phyloP scores from a whole-genome alignment of 2,888 invertebrate genomes.

The Taenaris catops region DNA sequence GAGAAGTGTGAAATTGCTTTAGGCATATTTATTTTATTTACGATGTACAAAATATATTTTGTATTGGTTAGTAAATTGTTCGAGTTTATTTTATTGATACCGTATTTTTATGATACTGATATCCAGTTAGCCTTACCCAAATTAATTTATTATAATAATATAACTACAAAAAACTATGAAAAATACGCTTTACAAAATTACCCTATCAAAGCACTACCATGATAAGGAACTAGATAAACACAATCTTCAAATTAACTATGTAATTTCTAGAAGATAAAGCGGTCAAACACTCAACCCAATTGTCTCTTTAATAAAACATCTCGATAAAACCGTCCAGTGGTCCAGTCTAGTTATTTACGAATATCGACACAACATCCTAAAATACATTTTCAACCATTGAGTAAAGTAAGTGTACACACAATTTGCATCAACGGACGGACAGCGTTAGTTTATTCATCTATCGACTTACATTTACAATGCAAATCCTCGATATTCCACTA shows the following conservation, averaged over 20 bases:
- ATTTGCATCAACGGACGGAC: conserved; percentile 25
- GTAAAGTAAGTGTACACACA: conserved; percentile 24
- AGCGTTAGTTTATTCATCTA: conserved; percentile 23
- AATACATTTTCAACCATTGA: conserved; percentile 20
- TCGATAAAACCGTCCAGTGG: conserved; percentile 12
- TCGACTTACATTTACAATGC: conserved; percentile 26
- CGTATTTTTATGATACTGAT: no score
- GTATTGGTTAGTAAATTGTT: no score
- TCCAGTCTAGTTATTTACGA: conserved; percentile 16
- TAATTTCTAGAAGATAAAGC: conserved; percentile 2
- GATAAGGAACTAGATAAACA: no score
- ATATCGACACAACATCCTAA: conserved; percentile 21
- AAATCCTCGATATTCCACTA: conserved; percentile 24
- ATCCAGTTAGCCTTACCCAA: no score
- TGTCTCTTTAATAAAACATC: conserved; percentile 1
- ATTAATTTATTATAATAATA: no score
- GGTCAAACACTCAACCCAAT: not conserved
- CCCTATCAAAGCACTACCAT: no score
- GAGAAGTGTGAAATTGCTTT: no score
- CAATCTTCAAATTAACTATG: not conserved
- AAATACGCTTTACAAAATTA: no score
- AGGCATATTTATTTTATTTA: no score
- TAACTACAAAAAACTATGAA: no score
- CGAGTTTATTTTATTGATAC: no score
- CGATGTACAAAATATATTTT: no score